phyloP scores from a whole-genome alignment of 2,888 invertebrate species.

The Volucella inflata region DNA sequence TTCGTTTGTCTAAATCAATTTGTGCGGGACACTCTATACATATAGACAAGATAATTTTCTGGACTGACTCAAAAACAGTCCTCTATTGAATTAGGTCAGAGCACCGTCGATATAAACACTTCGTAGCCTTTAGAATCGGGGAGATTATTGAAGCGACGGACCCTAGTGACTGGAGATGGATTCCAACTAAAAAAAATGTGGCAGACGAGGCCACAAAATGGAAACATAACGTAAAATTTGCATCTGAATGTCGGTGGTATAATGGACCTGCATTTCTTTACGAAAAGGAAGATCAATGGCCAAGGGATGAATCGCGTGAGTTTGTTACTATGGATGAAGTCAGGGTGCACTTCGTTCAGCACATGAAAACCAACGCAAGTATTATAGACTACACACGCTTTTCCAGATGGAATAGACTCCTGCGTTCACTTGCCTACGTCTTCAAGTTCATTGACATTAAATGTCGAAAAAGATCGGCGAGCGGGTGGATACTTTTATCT shows the following conservation, averaged over 20 bases:
- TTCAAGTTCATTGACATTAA: constrained; percentile 17
- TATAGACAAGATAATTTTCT: constrained; percentile 8
- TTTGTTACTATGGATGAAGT: constrained; percentile 13
- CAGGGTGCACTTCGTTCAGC: constrained; percentile 2
- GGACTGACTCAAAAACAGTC: constrained; percentile 48
- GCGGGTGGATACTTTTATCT: neutral
- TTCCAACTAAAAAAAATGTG: constrained; percentile 74
- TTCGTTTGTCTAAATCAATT: constrained; percentile 9
- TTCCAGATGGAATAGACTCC: constrained; percentile 3
- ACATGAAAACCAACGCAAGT: neutral
- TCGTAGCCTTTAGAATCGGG: constrained; percentile 74
- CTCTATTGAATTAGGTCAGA: constrained; percentile 42
- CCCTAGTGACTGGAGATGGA: constrained; percentile 74
- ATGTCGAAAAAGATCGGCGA: neutral
- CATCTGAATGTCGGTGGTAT: constrained; percentile 43
- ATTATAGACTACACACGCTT: constrained; percentile 20
- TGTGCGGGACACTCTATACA: neutral
- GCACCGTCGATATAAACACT: constrained; percentile 62
- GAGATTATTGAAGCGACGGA: constrained; percentile 66
- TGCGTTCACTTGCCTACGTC: constrained; percentile 10
- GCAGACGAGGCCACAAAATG: constrained; percentile 75
- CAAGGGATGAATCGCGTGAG: constrained; percentile 18
- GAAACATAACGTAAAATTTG: constrained; percentile 21
- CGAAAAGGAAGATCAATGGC: constrained; percentile 3
- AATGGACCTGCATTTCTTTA: constrained; percentile 16